A percentile compares a stretch with the other conserved stretches of the same genome.
Evolutionary conservation across 2,797 vertebrate species (phyloP).

Genomic region (Galaxias olidus): DNA sequence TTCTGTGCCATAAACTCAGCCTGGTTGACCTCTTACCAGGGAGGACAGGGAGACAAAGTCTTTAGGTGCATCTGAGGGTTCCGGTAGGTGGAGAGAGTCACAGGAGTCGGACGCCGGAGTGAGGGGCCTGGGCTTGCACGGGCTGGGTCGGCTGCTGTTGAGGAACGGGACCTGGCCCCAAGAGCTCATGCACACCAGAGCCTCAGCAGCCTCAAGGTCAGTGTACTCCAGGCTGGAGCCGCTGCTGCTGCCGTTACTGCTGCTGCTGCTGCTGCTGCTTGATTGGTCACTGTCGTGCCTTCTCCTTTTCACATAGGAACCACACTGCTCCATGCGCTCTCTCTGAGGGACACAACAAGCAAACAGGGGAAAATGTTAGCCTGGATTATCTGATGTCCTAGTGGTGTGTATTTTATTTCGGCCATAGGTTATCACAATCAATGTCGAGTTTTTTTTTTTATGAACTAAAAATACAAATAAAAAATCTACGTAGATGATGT

Average conservation of each 20-base stretch:
- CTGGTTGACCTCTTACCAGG: slow-evolving; percentile 80
- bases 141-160: slow-evolving; percentile 42
- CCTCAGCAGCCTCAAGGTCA: slow-evolving; percentile 94
- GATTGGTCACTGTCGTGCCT: slow-evolving; percentile 87
- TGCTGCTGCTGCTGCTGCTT: slow-evolving; percentile 53
- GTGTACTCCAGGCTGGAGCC: slow-evolving; percentile 82
- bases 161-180: slow-evolving; percentile 86
- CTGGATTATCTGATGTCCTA: slow-evolving; percentile 1
- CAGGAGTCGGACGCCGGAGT: slow-evolving; percentile 95
- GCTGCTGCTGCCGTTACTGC: slow-evolving; percentile 47
- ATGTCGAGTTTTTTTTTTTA: not conserved
- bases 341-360: slow-evolving; percentile 66
- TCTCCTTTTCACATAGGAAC: slow-evolving; percentile 81
- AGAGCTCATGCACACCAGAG: slow-evolving; percentile 95
- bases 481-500: not conserved
- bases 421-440: not conserved
- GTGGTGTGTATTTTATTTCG: too few relatives aligned
- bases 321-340: slow-evolving; percentile 80
- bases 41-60: slow-evolving; percentile 91
- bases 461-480: not conserved
- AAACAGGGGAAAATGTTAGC: slow-evolving; percentile 21
- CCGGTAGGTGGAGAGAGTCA: slow-evolving; percentile 78
- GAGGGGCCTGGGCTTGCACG: slow-evolving; percentile 87
- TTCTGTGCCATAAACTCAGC: not conserved
- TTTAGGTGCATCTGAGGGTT: slow-evolving; percentile 75